phyloP scores from a whole-genome alignment of 2,888 invertebrate genomes.

The Phyto melanocephala region DNA sequence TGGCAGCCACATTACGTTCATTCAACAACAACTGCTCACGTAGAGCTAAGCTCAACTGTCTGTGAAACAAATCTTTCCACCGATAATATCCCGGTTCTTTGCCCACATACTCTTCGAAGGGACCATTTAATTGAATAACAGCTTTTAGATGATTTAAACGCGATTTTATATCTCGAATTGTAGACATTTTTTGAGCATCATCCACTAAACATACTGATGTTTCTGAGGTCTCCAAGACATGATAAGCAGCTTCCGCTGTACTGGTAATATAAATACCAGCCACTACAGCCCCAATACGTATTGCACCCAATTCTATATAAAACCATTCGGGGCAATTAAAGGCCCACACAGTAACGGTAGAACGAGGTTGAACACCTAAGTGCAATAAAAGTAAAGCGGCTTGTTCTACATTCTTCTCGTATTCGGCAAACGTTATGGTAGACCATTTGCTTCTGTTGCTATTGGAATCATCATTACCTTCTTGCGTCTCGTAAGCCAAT shows the following conservation, averaged over 20 bases:
- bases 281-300: constrained; percentile 91
- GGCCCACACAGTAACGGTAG: constrained; percentile 91
- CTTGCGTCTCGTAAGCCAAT: constrained; percentile 82
- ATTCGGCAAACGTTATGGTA: constrained; percentile 85
- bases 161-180: constrained; percentile 85
- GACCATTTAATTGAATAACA: constrained; percentile 81
- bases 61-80: constrained; percentile 69
- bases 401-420: constrained; percentile 84
- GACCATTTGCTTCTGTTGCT: constrained; percentile 79
- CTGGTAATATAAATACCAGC: constrained; percentile 95
- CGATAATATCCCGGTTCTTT: constrained; percentile 74
- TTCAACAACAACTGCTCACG: constrained; percentile 82
- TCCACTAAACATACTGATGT: constrained; percentile 93
- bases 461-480: no score
- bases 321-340: constrained; percentile 96
- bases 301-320: constrained; percentile 88
- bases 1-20: constrained; percentile 84
- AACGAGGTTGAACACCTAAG: constrained; percentile 86
- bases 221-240: constrained; percentile 85
- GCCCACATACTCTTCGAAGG: constrained; percentile 73
- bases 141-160: constrained; percentile 87
- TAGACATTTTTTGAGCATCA: constrained; percentile 90
- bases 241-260: constrained; percentile 89
- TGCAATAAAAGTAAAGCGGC: constrained; percentile 90
- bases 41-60: constrained; percentile 80